These are phyloP conservation scores for Dryoscopus gambensis DNA, from an alignment of 2,113 vertebrate genomes.

Conservation along the genomic window DNA sequence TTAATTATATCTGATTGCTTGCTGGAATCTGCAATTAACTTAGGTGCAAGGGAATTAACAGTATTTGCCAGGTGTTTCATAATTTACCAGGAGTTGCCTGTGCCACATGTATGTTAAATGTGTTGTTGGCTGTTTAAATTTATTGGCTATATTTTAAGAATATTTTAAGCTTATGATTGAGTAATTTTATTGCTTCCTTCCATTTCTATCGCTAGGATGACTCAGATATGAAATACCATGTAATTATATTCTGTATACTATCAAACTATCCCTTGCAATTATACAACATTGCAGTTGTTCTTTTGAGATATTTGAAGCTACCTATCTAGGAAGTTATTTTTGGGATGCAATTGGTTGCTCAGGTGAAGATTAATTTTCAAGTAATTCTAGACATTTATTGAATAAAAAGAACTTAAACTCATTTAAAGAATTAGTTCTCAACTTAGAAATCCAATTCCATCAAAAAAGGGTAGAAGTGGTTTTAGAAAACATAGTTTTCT, in stretches of 20 bases:
- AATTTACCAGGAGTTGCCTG: background rate
- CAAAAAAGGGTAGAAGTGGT: background rate
- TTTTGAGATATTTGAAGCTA: background rate
- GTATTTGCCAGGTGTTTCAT: slow-evolving; percentile 7
- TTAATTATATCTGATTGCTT: slow-evolving; percentile 47
- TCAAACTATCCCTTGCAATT: slow-evolving; percentile 14
- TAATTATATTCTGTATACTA: slow-evolving; percentile 2
- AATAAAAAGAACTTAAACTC: background rate
- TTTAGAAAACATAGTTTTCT: background rate
- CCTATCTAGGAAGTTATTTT: background rate
- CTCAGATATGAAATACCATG: background rate
- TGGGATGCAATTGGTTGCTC: background rate
- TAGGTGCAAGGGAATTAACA: background rate
- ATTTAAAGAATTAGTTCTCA: background rate
- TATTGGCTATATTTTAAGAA: background rate
- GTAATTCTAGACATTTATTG: background rate
- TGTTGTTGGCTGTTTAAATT: background rate
- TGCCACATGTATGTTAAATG: background rate
- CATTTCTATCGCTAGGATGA: background rate
- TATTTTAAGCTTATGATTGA: slow-evolving; percentile 3
- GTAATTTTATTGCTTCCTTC: slow-evolving; percentile 6
- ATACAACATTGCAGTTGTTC: background rate
- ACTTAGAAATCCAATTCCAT: background rate
- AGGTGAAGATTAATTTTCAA: background rate
- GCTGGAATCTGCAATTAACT: slow-evolving; percentile 27